A percentile compares a stretch with the other conserved stretches of the same genome.
Evolutionary conservation across 2,113 vertebrate species (phyloP).

Genomic region (Phalacrocorax brasilianus): DNA sequence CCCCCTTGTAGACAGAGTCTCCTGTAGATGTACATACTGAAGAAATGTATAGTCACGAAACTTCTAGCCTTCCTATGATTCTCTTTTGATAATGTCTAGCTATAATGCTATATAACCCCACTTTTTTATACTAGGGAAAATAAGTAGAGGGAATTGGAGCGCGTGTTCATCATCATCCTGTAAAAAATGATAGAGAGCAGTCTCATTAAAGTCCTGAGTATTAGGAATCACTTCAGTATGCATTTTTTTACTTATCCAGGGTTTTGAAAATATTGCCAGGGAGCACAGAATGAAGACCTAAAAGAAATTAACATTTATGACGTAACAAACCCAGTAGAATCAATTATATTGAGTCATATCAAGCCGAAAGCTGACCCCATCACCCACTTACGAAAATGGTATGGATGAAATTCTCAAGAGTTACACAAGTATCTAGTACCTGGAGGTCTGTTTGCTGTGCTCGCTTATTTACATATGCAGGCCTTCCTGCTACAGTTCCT

Average conservation of each 20-base stretch:
- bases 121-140: slow-evolving; percentile 9
- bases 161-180: background rate
- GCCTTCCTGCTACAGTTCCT: background rate
- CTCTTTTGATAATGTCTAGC: background rate
- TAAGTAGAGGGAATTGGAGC: background rate
- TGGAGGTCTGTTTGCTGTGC: background rate
- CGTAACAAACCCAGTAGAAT: background rate
- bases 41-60: background rate
- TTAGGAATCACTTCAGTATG: background rate
- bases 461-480: background rate
- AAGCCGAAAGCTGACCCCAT: background rate
- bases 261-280: background rate
- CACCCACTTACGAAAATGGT: background rate
- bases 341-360: background rate
- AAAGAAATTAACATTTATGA: slow-evolving; percentile 9
- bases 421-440: background rate
- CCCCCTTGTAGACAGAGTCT: background rate
- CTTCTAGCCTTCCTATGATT: background rate
- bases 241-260: background rate
- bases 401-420: background rate
- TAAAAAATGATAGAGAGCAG: slow-evolving; percentile 28
- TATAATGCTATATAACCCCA: background rate
- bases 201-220: slow-evolving; percentile 46
- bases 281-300: background rate
- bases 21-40: background rate